Evolutionary conservation across 2,113 vertebrate species (phyloP), one percentile per base, ranked within the genome.

Genomic region (Micronycteris hirsuta): DNA sequence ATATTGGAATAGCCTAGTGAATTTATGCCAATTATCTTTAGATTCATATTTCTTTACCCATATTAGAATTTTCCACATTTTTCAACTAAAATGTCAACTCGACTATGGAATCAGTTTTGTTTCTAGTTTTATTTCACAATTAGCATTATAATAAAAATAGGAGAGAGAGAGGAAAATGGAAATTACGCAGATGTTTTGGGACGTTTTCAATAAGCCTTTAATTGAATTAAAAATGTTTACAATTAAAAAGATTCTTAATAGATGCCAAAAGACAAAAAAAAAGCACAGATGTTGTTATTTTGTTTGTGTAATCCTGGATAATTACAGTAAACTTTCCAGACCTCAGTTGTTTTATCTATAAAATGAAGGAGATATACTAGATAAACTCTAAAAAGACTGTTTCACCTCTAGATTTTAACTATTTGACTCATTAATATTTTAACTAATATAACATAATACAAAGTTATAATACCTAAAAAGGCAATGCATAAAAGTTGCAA

Each of bases 1-100:
- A 74, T 96, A 97, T 96, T 93, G 85, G 63, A 45, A 73, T 94
- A 33, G 10, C 43, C 56, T 91, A 92, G 61, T 84, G 70, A 97
- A 97, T 97, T 97, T 95, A 95, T 90, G 16, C 47, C 38, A 77
- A 97, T 97, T 97, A 83, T 97, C 89, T 97, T 96, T 70, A 61
- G 41, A 86, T 49, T 84, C 31, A 81, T 24, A 41, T 87, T 77
- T 77, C 12, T 87, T 91, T 71, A 38, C 17, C 4, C 12, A 56
- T 65, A 41, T 83, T 89, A 82, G n/a, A 52, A 68, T 33, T 85
- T 13, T 47, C 86, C 43, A 89, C 4, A 73, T 65, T 63, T 95
- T 96, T 56, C n/a, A 92, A 31, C 68, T 80, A 76, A 96, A 89
- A 80, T 7, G n/a, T 19, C 9, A 54, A 36, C 20, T 97, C 80